A percentile compares a stretch with the other conserved stretches of the same genome.
phyloP scores from a whole-genome alignment of 2,888 invertebrate species.

The Polymixis lichenea region DNA sequence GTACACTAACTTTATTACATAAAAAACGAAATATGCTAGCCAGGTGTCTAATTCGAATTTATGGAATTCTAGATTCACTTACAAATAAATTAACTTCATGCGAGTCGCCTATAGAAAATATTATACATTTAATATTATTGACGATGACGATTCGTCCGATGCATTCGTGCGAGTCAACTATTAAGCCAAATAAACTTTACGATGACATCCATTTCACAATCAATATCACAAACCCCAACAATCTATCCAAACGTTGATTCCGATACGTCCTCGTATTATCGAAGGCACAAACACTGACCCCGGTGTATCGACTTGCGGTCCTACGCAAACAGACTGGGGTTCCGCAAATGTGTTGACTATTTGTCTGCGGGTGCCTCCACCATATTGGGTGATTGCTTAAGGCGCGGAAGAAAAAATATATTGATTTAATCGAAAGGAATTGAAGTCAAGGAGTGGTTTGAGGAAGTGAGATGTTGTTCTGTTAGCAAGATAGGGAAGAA shows the following conservation, averaged over 20 bases:
- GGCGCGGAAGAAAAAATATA: constrained; percentile 30
- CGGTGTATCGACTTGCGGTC: constrained; percentile 34
- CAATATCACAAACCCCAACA: constrained; percentile 18
- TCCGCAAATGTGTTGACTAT: constrained; percentile 47
- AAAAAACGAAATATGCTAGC: too few species aligned
- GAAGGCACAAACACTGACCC: constrained; percentile 12
- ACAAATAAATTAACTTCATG: too few species aligned
- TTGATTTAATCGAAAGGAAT: constrained; percentile 19
- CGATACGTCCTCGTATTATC: constrained; percentile 22
- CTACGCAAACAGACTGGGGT: constrained; percentile 50
- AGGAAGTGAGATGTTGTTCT: background rate
- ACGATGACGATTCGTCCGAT: too few species aligned
- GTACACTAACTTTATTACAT: too few species aligned
- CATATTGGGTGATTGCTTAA: constrained; percentile 23
- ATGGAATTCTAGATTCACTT: too few species aligned
- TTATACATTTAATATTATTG: too few species aligned
- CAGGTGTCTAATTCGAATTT: too few species aligned
- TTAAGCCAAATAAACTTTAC: constrained; percentile 2
- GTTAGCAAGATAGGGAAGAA: background rate
- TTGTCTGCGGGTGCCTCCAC: constrained; percentile 24
- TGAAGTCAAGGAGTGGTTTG: background rate
- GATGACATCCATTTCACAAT: constrained; percentile 10
- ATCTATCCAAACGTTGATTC: constrained; percentile 46
- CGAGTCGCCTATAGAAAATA: too few species aligned
- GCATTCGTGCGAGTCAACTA: too few species aligned